A percentile compares a stretch with the other conserved stretches of the same genome.
Evolutionary conservation across 2,797 vertebrate species (phyloP).

Genomic region (Salmo trutta): DNA sequence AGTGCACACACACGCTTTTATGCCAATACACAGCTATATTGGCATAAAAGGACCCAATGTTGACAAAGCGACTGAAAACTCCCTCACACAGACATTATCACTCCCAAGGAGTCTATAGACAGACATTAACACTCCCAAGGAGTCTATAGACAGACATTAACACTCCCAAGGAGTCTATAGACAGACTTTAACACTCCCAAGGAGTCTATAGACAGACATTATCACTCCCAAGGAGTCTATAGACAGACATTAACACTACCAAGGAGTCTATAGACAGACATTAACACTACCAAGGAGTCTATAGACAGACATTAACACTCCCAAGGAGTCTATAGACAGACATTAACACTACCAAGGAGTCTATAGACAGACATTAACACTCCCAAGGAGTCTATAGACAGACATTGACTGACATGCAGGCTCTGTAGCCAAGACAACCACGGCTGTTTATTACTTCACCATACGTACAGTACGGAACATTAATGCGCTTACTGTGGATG

Average conservation of each 20-base stretch:
- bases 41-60: not conserved
- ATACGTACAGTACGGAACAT: too few relatives aligned
- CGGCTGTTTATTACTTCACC: not conserved
- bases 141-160: not conserved
- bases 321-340: not conserved
- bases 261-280: not conserved
- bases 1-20: not conserved
- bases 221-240: too few relatives aligned
- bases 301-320: not conserved
- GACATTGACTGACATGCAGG: not conserved
- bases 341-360: too few relatives aligned
- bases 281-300: too few relatives aligned
- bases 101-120: not conserved
- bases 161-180: too few relatives aligned
- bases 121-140: too few relatives aligned
- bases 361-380: not conserved
- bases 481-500: too few relatives aligned
- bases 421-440: not conserved
- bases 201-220: not conserved
- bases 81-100: not conserved
- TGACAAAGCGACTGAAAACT: not conserved
- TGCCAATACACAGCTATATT: not conserved
- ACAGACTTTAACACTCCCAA: too few relatives aligned
- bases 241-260: not conserved
- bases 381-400: not conserved